Percentiles rank a stretch among this genome's conserved stretches.
phyloP scores from a whole-genome alignment of 92 coral and sea anemone species.

The Blastomussa wellsi region DNA sequence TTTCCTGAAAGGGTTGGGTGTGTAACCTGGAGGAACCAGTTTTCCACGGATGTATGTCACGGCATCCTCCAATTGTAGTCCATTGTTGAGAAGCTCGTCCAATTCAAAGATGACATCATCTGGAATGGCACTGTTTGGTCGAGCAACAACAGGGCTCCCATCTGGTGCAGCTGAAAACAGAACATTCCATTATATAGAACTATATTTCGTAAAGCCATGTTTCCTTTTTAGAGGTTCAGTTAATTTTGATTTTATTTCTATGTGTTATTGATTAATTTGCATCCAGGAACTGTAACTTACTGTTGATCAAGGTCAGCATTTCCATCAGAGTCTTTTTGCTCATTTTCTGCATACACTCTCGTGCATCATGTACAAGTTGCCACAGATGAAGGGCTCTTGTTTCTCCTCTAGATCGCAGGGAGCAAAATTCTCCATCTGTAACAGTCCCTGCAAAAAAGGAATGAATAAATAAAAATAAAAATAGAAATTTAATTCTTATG shows the following conservation, averaged over 20 bases:
- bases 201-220: no score
- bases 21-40: conserved; percentile 60
- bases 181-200: no score
- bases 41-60: conserved; percentile 37
- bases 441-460: neutral
- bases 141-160: neutral
- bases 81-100: neutral
- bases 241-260: no score
- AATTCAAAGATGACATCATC: neutral
- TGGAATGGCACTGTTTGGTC: conserved; percentile 18
- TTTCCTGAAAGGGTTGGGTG: conserved; percentile 54
- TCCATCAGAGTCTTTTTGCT: neutral
- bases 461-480: no score
- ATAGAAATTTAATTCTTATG: no score
- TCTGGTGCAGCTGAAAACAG: neutral
- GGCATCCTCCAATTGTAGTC: conserved; percentile 35
- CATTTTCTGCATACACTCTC: neutral
- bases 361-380: neutral
- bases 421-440: neutral
- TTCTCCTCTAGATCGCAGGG: neutral
- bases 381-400: neutral
- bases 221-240: no score
- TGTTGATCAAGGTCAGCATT: neutral
- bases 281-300: neutral
- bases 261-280: no score